Evolutionary conservation across 2,113 vertebrate species (phyloP), one percentile per base, ranked within the genome.

Genomic region (Stictonetta naevosa): DNA sequence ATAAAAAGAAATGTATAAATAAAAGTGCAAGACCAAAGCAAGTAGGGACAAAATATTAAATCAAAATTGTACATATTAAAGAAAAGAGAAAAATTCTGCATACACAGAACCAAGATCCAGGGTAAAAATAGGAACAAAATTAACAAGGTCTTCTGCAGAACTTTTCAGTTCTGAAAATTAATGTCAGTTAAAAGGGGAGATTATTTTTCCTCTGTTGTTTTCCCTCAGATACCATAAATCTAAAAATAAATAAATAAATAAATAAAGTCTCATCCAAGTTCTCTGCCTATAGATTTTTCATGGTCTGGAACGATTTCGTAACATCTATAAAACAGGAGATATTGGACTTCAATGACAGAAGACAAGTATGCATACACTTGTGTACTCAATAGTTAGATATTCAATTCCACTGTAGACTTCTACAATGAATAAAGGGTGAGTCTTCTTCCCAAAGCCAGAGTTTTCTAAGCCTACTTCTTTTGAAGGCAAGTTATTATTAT

Each of bases 61-160:
- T 26, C 16, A 76, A 67, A 18, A 48, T 59, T 93, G 83, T 60
- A 85, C 19, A 55, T 23, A 33, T 1, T 3, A 95, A 94, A 86
- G 67, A 77, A 96, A 92, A 77, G 67, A 95, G 59, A 76, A 93
- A 81, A 82, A 19, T 64, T 83, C 36, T 91, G 17, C 33, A 79
- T 42, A 59, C 29, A 59, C 13, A 94, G 44, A 58, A 75, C 16
- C 17, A 73, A 33, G 26, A 93, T 58, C 38, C 29, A 31, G 3
- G 68, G 66, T 3, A 78, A 87, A 89, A 89, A 20, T 23, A 63
- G 38, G 11, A 83, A n/a, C 25, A 88, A 79, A 90, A 89, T 77
- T 20, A 36, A 74, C 40, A 62, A 62, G 17, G 6, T 73, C 26
- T 93, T 86, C 82, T 80, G 50, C 5, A 8, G 52, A 76, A 44